Evolutionary conservation across 92 coral and sea anemone species (phyloP).

Genomic region (Zoanthus sansibaricus): DNA sequence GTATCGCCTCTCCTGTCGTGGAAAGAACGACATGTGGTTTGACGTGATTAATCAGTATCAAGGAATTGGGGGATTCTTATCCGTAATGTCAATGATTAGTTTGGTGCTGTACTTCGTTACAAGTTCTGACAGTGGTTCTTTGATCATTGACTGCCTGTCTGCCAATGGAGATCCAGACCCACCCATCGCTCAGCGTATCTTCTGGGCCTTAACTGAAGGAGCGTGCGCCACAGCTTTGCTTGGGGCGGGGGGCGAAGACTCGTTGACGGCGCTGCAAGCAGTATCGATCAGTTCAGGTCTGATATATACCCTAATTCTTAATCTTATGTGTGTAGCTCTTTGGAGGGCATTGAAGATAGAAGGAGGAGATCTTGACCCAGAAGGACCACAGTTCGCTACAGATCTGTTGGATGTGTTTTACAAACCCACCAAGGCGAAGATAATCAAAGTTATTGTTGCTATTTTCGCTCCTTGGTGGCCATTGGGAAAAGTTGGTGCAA

Average conservation of each 20-base stretch:
- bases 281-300: too few relatives aligned
- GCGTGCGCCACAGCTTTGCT: slow-evolving; percentile 88
- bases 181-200: slow-evolving; percentile 84
- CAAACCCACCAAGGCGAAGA: too few relatives aligned
- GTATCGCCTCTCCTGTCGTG: slow-evolving; percentile 84
- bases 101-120: slow-evolving; percentile 89
- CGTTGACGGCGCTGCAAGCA: too few relatives aligned
- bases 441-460: too few relatives aligned
- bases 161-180: slow-evolving; percentile 94
- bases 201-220: slow-evolving; percentile 96
- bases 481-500: too few relatives aligned
- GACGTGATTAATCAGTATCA: slow-evolving; percentile 81
- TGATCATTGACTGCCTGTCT: slow-evolving; percentile 89
- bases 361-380: slow-evolving; percentile 69
- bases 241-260: too few relatives aligned
- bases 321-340: slow-evolving; percentile 69
- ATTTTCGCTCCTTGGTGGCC: too few relatives aligned
- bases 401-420: too few relatives aligned
- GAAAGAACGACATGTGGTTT: slow-evolving; percentile 80
- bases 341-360: slow-evolving; percentile 77
- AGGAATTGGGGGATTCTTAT: slow-evolving; percentile 71
- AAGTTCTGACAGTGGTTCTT: slow-evolving; percentile 94
- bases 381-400: slow-evolving; percentile 66
- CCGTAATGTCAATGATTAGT: slow-evolving; percentile 75
- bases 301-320: too few relatives aligned